Percentiles rank a stretch among this genome's conserved stretches.
Conservation (phyloP, 2,797 vertebrate species). For the Sebastes itinus region DNA sequence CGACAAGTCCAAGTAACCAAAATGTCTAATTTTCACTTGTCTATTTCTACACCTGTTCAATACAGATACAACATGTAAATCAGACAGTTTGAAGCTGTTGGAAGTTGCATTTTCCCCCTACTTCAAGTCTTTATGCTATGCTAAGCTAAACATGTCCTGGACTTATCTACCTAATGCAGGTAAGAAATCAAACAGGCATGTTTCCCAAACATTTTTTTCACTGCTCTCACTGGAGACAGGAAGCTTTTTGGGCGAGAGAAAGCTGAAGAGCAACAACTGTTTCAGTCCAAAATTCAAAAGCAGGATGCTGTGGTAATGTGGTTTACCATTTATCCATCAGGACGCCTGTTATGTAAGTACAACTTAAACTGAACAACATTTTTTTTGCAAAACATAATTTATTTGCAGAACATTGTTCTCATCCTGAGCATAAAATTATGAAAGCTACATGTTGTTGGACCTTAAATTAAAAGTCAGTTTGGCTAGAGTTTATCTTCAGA, state of each 20-base stretch:
- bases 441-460: not conserved
- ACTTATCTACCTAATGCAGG: not conserved
- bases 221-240: not conserved
- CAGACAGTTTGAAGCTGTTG: too few relatives aligned
- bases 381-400: not conserved
- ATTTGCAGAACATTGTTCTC: not conserved
- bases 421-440: not conserved
- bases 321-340: not conserved
- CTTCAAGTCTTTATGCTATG: not conserved
- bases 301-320: not conserved
- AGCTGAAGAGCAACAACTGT: not conserved
- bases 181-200: not conserved
- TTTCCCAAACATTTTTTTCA: not conserved
- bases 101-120: not conserved
- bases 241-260: not conserved
- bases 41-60: too few relatives aligned
- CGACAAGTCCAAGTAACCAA: not conserved
- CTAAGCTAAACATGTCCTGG: not conserved
- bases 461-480: not conserved
- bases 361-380: not conserved
- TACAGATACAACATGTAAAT: too few relatives aligned
- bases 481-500: conserved; percentile 33
- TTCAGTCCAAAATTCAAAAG: not conserved
- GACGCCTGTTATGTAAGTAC: not conserved
- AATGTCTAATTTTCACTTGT: not conserved